These are phyloP conservation scores for Verasper variegatus DNA, from an alignment of 2,113 vertebrate species.

Conservation along the genomic window DNA sequence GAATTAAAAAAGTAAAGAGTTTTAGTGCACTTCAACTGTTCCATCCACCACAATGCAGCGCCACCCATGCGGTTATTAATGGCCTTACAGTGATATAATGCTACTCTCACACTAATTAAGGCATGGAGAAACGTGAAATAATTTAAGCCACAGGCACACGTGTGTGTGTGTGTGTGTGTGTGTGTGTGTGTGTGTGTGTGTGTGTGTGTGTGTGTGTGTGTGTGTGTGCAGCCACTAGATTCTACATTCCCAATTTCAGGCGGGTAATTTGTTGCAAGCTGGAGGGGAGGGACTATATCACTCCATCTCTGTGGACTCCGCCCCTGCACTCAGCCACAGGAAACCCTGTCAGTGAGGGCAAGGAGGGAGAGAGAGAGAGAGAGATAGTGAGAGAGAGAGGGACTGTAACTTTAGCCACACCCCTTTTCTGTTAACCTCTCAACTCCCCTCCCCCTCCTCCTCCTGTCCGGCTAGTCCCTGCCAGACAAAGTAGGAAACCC, in stretches of 20 bases:
- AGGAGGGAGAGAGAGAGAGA: constrained; percentile 7
- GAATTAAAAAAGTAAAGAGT: not conserved
- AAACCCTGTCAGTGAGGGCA: constrained; percentile 81
- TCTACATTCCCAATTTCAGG: constrained; percentile 77
- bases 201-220: constrained; percentile 18
- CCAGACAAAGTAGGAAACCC: constrained; percentile 85
- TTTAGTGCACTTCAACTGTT: not conserved
- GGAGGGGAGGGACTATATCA: constrained; percentile 63
- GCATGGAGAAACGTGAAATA: not conserved
- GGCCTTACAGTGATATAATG: too few species aligned
- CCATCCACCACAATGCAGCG: not conserved
- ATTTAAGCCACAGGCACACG: not conserved
- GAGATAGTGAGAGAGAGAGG: constrained; percentile 23
- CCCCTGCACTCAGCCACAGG: constrained; percentile 83
- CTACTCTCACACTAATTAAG: too few species aligned
- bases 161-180: not conserved
- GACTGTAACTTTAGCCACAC: constrained; percentile 79
- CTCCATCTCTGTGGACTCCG: constrained; percentile 78
- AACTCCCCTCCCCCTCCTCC: constrained; percentile 53
- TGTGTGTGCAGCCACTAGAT: constrained; percentile 60
- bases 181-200: not conserved
- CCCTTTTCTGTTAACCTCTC: constrained; percentile 83
- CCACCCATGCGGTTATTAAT: too few species aligned
- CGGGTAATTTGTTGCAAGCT: constrained; percentile 64
- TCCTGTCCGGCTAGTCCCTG: constrained; percentile 86